Evolutionary conservation across 2,113 vertebrate species (phyloP).

Genomic region (Sinocyclocheilus rhinocerous): DNA sequence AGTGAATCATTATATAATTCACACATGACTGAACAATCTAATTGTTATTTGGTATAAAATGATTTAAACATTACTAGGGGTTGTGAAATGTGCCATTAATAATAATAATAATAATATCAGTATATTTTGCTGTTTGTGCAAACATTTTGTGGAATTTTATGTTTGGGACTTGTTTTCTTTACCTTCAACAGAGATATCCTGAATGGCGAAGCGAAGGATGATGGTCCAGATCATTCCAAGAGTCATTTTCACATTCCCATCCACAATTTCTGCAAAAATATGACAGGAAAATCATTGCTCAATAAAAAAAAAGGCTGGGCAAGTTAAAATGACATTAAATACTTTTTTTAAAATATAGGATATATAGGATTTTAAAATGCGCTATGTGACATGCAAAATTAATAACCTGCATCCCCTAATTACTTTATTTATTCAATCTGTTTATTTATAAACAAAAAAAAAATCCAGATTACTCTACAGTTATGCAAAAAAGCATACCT

Average conservation of each 20-base stretch:
- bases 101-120: background rate
- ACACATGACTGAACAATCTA: background rate
- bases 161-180: conserved; percentile 49
- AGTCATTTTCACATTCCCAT: conserved; percentile 98
- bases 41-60: background rate
- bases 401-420: background rate
- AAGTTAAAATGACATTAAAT: too few species aligned
- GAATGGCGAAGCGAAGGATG: conserved; percentile 98
- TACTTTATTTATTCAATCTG: background rate
- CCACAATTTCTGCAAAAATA: conserved; percentile 86
- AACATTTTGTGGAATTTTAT: background rate
- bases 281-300: conserved; percentile 24
- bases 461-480: background rate
- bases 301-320: background rate
- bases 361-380: too few species aligned
- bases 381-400: background rate
- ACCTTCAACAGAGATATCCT: conserved; percentile 99
- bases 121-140: background rate
- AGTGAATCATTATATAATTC: background rate
- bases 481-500: conserved; percentile 75
- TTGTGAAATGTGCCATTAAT: background rate
- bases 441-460: background rate
- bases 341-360: too few species aligned
- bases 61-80: background rate
- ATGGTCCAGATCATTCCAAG: conserved; percentile 99